These are phyloP conservation scores for Tachyglossus aculeatus DNA, from an alignment of 2,797 vertebrate species.

Conservation along the genomic window DNA sequence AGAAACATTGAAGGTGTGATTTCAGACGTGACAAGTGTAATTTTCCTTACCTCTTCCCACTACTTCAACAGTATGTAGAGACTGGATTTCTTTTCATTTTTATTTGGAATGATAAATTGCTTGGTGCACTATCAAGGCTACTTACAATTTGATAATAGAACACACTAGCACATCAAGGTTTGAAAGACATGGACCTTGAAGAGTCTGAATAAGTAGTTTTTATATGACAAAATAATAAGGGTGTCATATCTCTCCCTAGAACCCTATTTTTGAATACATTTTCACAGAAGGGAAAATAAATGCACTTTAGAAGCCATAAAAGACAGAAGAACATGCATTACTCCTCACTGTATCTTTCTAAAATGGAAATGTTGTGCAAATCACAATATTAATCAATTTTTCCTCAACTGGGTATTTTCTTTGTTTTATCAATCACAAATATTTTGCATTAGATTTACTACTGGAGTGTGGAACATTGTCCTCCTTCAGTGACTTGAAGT, in stretches of 20 bases:
- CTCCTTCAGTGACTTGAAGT: slow-evolving; percentile 61
- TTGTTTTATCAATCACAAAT: slow-evolving; percentile 18
- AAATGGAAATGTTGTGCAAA: slow-evolving; percentile 56
- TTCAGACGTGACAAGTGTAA: slow-evolving; percentile 60
- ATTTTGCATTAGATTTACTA: slow-evolving; percentile 38
- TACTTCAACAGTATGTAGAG: slow-evolving; percentile 43
- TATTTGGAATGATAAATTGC: slow-evolving; percentile 69
- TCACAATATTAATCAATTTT: slow-evolving; percentile 60
- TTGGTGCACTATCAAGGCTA: slow-evolving; percentile 63
- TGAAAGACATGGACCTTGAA: slow-evolving; percentile 70
- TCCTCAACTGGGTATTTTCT: slow-evolving; percentile 11
- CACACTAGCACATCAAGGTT: slow-evolving; percentile 72
- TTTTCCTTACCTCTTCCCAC: slow-evolving; percentile 50
- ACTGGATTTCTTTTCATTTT: slow-evolving; percentile 54
- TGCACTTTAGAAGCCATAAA: slow-evolving; percentile 63
- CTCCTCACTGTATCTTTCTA: slow-evolving; percentile 50
- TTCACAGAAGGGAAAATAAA: slow-evolving; percentile 67
- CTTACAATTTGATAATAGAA: slow-evolving; percentile 73
- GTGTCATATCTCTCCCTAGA: slow-evolving; percentile 58
- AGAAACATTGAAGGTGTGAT: slow-evolving; percentile 38
- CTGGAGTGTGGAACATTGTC: slow-evolving; percentile 40
- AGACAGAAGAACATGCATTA: slow-evolving; percentile 49
- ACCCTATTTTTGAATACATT: slow-evolving; percentile 55
- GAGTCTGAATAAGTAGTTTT: slow-evolving; percentile 62
- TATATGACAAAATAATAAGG: slow-evolving; percentile 73